Conservation (phyloP, 37 sponge, comb jelly and placozoan genomes). For the Beroe forskalii region DNA sequence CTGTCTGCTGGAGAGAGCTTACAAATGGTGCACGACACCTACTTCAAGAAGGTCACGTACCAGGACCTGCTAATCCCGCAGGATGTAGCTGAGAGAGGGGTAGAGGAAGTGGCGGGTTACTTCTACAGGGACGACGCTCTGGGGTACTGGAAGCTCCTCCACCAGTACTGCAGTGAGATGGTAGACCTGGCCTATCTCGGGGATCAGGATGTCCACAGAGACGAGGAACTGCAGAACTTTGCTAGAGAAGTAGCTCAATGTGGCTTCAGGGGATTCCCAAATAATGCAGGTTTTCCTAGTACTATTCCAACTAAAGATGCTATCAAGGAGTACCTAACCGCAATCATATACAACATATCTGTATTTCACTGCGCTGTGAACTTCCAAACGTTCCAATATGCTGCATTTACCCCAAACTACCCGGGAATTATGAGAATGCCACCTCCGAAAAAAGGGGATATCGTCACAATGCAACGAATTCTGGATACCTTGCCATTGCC, state of each 20-base stretch:
- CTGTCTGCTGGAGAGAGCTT: conserved; percentile 16
- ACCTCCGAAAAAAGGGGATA: background rate
- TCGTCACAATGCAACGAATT: background rate
- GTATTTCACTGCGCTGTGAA: background rate
- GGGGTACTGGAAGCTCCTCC: background rate
- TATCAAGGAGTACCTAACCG: background rate
- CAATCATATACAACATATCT: background rate
- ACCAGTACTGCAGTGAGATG: background rate
- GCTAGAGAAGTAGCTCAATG: background rate
- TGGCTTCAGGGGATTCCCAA: background rate
- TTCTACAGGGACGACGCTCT: background rate
- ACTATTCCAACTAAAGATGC: background rate
- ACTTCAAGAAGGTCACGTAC: background rate
- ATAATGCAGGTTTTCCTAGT: background rate
- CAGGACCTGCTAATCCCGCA: background rate
- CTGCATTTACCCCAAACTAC: background rate
- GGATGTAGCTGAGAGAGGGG: background rate
- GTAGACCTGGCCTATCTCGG: background rate
- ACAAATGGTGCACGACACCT: background rate
- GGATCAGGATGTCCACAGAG: background rate
- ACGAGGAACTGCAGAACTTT: background rate
- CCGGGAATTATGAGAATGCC: background rate
- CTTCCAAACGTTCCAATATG: background rate
- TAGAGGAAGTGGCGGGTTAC: background rate
- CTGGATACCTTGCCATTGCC: background rate